Evolutionary conservation across 1,140 invertebrate genomes (phyloP), one percentile per base, ranked within the genome.

Genomic region (Diachasmimorpha longicaudata): DNA sequence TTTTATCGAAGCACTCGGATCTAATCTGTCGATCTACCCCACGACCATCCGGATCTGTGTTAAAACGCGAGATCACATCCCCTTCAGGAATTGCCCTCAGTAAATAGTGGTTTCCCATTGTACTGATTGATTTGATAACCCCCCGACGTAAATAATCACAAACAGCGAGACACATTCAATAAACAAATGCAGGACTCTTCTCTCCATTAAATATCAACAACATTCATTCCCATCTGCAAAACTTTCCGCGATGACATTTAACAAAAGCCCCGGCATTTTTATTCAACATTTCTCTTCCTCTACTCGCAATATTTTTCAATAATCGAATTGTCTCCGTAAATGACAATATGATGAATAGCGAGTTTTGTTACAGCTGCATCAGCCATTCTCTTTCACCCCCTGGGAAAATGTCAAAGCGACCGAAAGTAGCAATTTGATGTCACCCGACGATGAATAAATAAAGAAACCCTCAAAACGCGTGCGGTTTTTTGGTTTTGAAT

Each of bases 401-500:
- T 55, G 44, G 70, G 55, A 52, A 55, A 72, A 42, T 25, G 2
- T 23, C 23, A 19, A 13, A 13, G 39, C 39, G 14, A 13, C 8
- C 21, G 11, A 63, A 63, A 25, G 58, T 63, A 63, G 58, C 58
- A 63, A 63, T 63, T 63, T 25, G 48, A 55, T 31, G 23, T 63
- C 58, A 63, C 58, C 21, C 58, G 39, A 75, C 44, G 72, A 74
- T 70, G 37, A 70, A 63, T 52, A 31, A 55, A 70, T 67, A 46
- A 23, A 31, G 31, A 70, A 73, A 82, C 83, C 81, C 81, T 84
- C 80, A 82, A 81, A 63, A 63, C 19, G 58, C 21, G 80, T 72
- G 55, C 74, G 71, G 31, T 74, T 72, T 84, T 85, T 83, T 78
- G 84, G 82, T 84, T 84, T 84, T 83, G 84, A 87, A 87, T 87